Base-by-base conservation (phyloP, 2,888 invertebrate species). In the Epirrhoe alternata region DNA sequence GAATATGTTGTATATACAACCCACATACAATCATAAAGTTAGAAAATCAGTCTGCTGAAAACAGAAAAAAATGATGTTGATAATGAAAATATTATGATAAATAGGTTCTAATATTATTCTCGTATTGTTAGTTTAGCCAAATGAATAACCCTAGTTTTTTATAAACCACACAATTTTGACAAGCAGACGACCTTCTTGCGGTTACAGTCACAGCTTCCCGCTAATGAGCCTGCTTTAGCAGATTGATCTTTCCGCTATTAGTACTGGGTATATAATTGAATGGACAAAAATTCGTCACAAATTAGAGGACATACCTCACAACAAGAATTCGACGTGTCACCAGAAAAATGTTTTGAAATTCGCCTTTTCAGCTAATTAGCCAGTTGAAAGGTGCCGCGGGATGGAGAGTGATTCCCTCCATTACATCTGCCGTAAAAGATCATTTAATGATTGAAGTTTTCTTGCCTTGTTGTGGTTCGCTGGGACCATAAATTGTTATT, bases 331-430 rank as follows among this genome's bases (percentile, higher is more conserved):
- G 51, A 52, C 42, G 57, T 71, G 69, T 69, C 69, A 59, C 71
- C 65, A 68, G 75, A 80, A 79, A 82, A 75, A 69, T 64, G 62
- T 50, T 12, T 51, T 31, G 47, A 75, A 66, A 69, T 73, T 77
- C 74, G 74, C 72, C 70, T 61, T 78, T 82, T 81, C 73, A 74
- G 74, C 82, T 86, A 88, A 90, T 88, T 86, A 84, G 82, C 79
- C 31, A 72, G 77, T 74, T 79, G 77, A 86, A 87, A 89, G 77
- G 78, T 62, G 76, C 86, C 86, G 87, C 81, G 71, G 53, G 75
- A 75, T 74, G 69, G 68, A 69, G 77, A 80, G 65, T 69, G 81
- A 85, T 82, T 78, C 68, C 74, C 70, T 61, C 72, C 80, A 84
- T 87, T 85, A 82, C 78, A 74, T 69, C 68, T 70, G 66, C 68